phyloP scores from a whole-genome alignment of 2,113 vertebrate genomes.

The Sminthopsis crassicaudata region DNA sequence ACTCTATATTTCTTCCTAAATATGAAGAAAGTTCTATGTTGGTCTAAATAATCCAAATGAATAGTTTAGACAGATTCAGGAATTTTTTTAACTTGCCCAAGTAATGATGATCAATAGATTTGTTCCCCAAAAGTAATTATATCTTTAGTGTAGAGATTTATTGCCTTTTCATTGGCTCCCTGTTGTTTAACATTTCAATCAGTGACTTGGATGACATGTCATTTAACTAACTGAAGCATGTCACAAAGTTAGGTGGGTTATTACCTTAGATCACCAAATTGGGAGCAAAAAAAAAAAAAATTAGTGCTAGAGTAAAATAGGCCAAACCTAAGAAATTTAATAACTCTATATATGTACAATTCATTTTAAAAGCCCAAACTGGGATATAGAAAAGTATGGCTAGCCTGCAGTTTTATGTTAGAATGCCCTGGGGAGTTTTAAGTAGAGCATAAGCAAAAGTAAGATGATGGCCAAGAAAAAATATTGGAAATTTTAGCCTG shows the following conservation, averaged over 20 bases:
- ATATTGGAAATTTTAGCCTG: conserved; percentile 14
- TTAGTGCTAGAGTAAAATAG: conserved; percentile 25
- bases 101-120: not conserved
- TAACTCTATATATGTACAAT: not conserved
- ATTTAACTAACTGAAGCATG: conserved; percentile 23
- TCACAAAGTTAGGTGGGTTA: conserved; percentile 4
- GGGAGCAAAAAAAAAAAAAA: not conserved
- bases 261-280: conserved; percentile 19
- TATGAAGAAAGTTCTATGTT: not conserved
- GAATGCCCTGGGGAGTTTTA: conserved; percentile 34
- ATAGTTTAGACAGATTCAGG: not conserved
- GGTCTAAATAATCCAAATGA: not conserved
- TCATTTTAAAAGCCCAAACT: not conserved
- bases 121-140: not conserved
- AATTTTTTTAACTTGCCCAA: not conserved
- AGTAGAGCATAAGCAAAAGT: not conserved
- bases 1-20: conserved; percentile 13
- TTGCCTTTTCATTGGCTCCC: not conserved
- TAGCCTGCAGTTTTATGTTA: conserved; percentile 11
- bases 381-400: not conserved
- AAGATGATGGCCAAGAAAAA: not conserved
- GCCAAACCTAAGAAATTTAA: conserved; percentile 25
- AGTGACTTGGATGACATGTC: conserved; percentile 32
- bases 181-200: conserved; percentile 18
- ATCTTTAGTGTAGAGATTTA: not conserved